A percentile compares a stretch with the other conserved stretches of the same genome.
Conservation (phyloP, 2,888 invertebrate genomes). For the Fragum sueziense region DNA sequence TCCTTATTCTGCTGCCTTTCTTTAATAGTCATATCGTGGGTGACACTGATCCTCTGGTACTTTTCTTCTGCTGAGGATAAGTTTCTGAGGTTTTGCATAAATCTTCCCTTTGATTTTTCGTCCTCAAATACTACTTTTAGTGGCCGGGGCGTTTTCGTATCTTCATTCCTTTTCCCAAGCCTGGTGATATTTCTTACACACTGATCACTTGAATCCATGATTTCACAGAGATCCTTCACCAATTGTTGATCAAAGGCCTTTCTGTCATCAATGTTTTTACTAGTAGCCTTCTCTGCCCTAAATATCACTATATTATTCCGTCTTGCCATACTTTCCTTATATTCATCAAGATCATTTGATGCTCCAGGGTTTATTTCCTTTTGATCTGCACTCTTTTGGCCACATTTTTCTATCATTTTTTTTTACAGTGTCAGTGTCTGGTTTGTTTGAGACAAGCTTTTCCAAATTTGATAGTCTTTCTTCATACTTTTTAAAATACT, state of each 20-base stretch:
- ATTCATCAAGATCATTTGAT: slow-evolving; percentile 1
- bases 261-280: background rate
- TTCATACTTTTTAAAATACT: too few relatives aligned
- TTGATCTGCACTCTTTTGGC: background rate
- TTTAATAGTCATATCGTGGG: background rate
- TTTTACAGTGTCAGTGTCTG: background rate
- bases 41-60: background rate
- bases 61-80: background rate
- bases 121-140: background rate
- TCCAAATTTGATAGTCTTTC: background rate
- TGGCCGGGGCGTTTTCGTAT: background rate
- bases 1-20: background rate
- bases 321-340: slow-evolving; percentile 3
- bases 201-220: background rate
- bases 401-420: background rate
- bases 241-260: background rate
- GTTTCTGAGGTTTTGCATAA: slow-evolving; percentile 7
- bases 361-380: background rate
- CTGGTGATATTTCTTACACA: background rate
- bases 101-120: background rate
- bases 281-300: background rate
- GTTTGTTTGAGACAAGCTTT: background rate
- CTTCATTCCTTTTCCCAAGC: background rate
- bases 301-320: background rate
- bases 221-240: background rate